Conservation (phyloP, 1,140 invertebrate genomes). For the Caerostris darwini region DNA sequence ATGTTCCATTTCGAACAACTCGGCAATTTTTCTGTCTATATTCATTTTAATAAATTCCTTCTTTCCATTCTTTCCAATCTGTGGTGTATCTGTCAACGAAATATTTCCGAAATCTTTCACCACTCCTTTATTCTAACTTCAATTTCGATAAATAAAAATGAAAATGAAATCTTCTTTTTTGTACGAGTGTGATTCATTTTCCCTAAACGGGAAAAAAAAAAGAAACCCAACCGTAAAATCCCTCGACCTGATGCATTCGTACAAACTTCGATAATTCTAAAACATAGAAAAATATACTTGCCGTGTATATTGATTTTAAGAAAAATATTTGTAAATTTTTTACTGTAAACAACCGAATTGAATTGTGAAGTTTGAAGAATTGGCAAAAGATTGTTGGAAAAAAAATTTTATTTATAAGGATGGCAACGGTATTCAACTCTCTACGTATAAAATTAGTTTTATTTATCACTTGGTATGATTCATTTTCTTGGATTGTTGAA, state of each 20-base stretch:
- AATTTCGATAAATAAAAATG: neutral
- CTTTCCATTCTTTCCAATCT: neutral
- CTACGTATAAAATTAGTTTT: constrained; percentile 20
- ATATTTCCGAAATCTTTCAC: neutral
- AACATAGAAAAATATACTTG: neutral
- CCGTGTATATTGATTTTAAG: constrained; percentile 1
- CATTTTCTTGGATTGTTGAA: constrained; percentile 6
- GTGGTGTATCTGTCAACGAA: neutral
- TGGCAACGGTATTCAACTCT: neutral
- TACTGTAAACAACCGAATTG: constrained; percentile 48
- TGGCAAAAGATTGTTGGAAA: neutral
- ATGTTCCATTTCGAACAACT: neutral
- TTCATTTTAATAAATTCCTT: too few relatives aligned
- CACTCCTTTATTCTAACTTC: neutral
- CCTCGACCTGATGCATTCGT: neutral
- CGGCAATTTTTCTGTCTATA: neutral
- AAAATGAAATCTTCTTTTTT: neutral
- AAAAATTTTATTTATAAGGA: neutral
- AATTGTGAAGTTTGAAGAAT: constrained; percentile 39
- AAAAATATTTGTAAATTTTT: constrained; percentile 23
- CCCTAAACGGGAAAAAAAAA: neutral
- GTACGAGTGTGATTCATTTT: neutral
- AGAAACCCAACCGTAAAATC: neutral
- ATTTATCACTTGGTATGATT: neutral
- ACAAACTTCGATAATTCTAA: constrained; percentile 24